These are phyloP conservation scores for Caenorhabditis sp. DNA, from an alignment of 2,888 invertebrate genomes.

Conservation along the genomic window DNA sequence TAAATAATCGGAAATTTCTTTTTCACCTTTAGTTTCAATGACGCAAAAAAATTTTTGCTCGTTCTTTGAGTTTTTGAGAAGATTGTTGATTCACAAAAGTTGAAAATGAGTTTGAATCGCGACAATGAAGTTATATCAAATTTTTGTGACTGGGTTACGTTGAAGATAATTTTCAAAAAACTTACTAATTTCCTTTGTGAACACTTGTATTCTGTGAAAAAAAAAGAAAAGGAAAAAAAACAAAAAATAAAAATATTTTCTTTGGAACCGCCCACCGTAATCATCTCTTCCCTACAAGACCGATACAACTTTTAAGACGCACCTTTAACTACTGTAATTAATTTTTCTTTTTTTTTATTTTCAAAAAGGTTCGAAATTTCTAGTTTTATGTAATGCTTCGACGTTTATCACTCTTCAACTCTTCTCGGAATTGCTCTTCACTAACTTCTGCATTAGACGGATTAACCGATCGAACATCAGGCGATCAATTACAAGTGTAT, in stretches of 20 bases:
- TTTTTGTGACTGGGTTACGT: too few relatives aligned
- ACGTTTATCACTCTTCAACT: conserved; percentile 8
- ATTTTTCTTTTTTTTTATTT: neutral
- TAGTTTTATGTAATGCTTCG: conserved; percentile 28
- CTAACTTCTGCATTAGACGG: conserved; percentile 27
- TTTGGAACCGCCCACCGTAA: too few relatives aligned
- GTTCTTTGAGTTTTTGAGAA: neutral
- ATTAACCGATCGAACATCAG: conserved; percentile 28
- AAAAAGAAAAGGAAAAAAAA: too few relatives aligned
- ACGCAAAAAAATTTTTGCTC: neutral
- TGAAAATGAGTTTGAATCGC: neutral
- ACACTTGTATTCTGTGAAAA: too few relatives aligned
- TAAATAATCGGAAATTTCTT: neutral
- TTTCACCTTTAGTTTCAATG: neutral
- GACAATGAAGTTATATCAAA: neutral
- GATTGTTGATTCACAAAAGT: neutral
- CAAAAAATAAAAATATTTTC: too few relatives aligned
- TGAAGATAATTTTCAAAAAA: too few relatives aligned
- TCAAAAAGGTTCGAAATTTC: neutral
- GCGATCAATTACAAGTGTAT: conserved; percentile 43
- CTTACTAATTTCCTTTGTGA: too few relatives aligned
- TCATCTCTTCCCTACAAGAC: too few relatives aligned
- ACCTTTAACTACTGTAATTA: neutral
- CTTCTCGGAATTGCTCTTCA: conserved; percentile 14
- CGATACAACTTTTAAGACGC: too few relatives aligned